phyloP scores from a whole-genome alignment of 1,140 invertebrate species.

The Pseudoatta argentina region DNA sequence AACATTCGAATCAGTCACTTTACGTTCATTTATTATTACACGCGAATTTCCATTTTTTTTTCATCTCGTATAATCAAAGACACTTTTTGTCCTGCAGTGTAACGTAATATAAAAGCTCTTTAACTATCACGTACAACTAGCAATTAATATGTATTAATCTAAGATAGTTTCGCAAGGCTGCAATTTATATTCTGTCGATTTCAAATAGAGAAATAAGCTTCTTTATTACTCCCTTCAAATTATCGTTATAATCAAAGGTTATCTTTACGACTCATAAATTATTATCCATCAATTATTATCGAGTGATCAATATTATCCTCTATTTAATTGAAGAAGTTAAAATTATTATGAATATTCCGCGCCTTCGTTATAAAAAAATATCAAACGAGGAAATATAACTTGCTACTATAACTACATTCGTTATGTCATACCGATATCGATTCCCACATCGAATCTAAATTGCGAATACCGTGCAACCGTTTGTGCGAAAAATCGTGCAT shows the following conservation, averaged over 20 bases:
- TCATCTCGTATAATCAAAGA: neutral
- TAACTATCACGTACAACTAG: neutral
- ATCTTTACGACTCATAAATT: neutral
- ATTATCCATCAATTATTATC: neutral
- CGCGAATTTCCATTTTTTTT: slow-evolving; percentile 15
- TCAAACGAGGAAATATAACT: neutral
- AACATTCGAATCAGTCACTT: slow-evolving; percentile 46
- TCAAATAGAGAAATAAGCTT: neutral
- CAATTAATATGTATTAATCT: slow-evolving; percentile 18
- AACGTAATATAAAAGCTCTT: neutral
- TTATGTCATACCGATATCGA: slow-evolving; percentile 9
- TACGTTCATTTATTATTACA: slow-evolving; percentile 15
- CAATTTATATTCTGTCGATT: slow-evolving; percentile 28
- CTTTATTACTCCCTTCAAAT: neutral
- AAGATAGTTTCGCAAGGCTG: neutral
- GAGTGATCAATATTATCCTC: neutral
- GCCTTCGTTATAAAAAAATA: neutral
- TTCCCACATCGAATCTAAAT: slow-evolving; percentile 8
- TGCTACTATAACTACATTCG: neutral
- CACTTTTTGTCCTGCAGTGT: neutral
- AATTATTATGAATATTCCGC: neutral
- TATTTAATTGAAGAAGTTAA: neutral
- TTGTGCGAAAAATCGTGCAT: neutral
- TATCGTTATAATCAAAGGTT: neutral
- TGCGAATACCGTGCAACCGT: neutral